phyloP scores from a whole-genome alignment of 2,888 invertebrate genomes.

The Apamea epomidion region DNA sequence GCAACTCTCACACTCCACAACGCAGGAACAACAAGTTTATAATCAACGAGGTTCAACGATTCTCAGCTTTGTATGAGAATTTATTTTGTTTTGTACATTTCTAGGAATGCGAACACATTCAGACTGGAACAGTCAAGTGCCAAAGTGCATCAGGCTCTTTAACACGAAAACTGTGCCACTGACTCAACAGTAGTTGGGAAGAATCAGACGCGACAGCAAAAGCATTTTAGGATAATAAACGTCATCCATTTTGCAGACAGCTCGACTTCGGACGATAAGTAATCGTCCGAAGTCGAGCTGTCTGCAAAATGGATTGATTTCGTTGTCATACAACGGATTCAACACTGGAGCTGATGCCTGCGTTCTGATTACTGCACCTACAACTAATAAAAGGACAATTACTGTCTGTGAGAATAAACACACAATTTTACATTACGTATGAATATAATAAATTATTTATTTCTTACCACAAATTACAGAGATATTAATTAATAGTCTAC shows the following conservation, averaged over 20 bases:
- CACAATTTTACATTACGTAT: background rate
- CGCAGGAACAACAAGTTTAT: background rate
- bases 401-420: background rate
- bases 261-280: background rate
- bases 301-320: background rate
- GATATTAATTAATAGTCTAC: too few species aligned
- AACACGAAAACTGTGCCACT: background rate
- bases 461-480: too few species aligned
- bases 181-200: background rate
- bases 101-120: background rate
- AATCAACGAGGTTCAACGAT: slow-evolving; percentile 16
- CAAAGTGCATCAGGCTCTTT: background rate
- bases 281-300: too few species aligned
- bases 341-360: background rate
- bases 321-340: too few species aligned
- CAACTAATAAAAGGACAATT: background rate
- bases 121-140: background rate
- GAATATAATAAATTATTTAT: too few species aligned
- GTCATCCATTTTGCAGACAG: background rate
- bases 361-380: background rate
- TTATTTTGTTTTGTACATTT: slow-evolving; percentile 3
- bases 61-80: slow-evolving; percentile 2
- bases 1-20: slow-evolving; percentile 43
- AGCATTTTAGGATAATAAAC: background rate
- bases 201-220: background rate